These are phyloP conservation scores for Orthosia cruda DNA, from an alignment of 2,888 invertebrate genomes.

Conservation along the genomic window DNA sequence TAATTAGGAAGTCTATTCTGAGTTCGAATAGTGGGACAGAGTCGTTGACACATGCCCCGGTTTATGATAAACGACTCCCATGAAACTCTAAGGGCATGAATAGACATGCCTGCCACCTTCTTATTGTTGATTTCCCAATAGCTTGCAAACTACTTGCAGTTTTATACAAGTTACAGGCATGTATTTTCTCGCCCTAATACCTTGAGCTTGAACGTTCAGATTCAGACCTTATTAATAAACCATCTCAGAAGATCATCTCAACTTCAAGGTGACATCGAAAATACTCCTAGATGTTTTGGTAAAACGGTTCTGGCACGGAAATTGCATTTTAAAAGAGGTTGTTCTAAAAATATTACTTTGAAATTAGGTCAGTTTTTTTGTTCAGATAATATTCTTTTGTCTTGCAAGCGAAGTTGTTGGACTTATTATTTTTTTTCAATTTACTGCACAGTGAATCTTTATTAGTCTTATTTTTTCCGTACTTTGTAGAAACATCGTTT, in stretches of 20 bases:
- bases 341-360: constrained; percentile 63
- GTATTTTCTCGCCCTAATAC: constrained; percentile 21
- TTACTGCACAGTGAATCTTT: constrained; percentile 32
- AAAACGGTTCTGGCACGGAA: constrained; percentile 60
- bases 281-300: constrained; percentile 50
- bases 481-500: constrained; percentile 18
- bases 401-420: constrained; percentile 44
- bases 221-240: constrained; percentile 43
- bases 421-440: constrained; percentile 40
- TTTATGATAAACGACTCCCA: constrained; percentile 64
- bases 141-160: no score
- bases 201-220: constrained; percentile 55
- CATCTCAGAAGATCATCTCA: constrained; percentile 30
- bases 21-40: constrained; percentile 38
- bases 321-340: constrained; percentile 64
- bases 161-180: no score
- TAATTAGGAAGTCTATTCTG: constrained; percentile 61
- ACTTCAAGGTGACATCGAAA: constrained; percentile 53
- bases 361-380: constrained; percentile 63
- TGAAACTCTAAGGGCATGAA: constrained; percentile 37
- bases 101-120: no score
- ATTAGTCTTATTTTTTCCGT: constrained; percentile 13
- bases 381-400: constrained; percentile 56
- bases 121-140: no score
- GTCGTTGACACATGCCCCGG: constrained; percentile 68